A percentile compares a stretch with the other conserved stretches of the same genome.
Evolutionary conservation across 2,888 invertebrate genomes (phyloP).

Genomic region (Caradrina kadenii): DNA sequence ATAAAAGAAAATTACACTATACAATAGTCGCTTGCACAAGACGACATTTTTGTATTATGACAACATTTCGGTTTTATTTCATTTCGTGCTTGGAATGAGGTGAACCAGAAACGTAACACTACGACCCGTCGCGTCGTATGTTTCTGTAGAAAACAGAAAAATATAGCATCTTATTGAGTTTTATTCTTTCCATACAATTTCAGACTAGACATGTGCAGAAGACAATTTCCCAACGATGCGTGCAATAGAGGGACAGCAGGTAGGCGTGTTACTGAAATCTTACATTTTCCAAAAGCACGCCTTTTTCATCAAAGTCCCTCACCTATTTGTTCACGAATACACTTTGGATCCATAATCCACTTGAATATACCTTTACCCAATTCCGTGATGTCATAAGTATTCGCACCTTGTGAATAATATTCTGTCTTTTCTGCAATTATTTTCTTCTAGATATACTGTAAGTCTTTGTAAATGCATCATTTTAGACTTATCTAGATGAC

Average conservation of each 20-base stretch:
- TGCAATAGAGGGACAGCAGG: conserved; percentile 99
- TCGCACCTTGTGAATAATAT: conserved; percentile 90
- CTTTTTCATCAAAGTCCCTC: conserved; percentile 83
- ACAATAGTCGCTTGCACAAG: conserved; percentile 68
- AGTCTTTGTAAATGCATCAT: conserved; percentile 60
- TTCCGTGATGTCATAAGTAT: conserved; percentile 78
- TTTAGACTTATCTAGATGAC: conserved; percentile 53
- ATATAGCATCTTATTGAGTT: conserved; percentile 78
- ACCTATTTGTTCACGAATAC: conserved; percentile 79
- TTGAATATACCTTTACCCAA: conserved; percentile 73
- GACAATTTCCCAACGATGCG: conserved; percentile 97
- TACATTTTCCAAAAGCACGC: conserved; percentile 85
- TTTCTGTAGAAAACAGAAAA: conserved; percentile 51
- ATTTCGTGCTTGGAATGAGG: conserved; percentile 63
- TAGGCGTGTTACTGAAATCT: conserved; percentile 91
- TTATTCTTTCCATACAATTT: conserved; percentile 91
- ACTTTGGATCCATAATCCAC: conserved; percentile 78
- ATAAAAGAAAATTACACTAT: conserved; percentile 63
- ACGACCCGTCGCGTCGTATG: conserved; percentile 42
- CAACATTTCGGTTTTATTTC: conserved; percentile 54
- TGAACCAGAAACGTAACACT: conserved; percentile 51
- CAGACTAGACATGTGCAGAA: conserved; percentile 99
- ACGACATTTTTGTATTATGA: conserved; percentile 54
- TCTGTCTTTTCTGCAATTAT: conserved; percentile 82
- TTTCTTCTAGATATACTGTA: conserved; percentile 71